Base-by-base conservation (phyloP, 2,888 invertebrate species). In the Philereme vetulata region DNA sequence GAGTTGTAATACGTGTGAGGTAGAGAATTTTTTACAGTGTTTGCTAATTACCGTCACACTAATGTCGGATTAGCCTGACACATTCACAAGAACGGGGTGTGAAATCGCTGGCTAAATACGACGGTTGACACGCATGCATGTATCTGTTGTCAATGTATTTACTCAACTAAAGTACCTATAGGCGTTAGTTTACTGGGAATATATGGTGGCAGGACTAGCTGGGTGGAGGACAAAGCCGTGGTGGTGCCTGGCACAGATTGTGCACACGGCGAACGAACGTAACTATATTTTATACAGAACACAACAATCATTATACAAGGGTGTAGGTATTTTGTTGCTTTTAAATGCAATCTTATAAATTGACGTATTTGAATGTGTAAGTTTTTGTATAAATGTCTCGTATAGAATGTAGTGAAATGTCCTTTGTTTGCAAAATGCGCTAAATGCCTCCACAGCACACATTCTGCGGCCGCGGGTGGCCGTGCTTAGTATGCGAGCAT, bases 401-500 rank as follows among this genome's bases (percentile, higher is more conserved):
- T 8, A 6, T 10, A 34, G 56, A 55, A 55, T 42, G 36, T 32
- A 40, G 38, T 32, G 0, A 51, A 56, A 56, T 56, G 36, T 11
- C 32, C 35, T 57, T 58, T 11, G 51, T 52, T 47, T 44, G 43
- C 35, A 56, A 51, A 34, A 10, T 38, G 8, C 38, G 6, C 46
- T 36, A 32, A 54, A 47, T 38, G 5, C 38, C 38, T 5, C 21
- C 10, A 44, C n/a, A 10, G 44, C 21, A 7, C 7, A 42, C 11
- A 44, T 21, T 11, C 21, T 44, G 44, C 21, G 6, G 21, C 21
- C 21, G 21, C 6, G 38, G 8, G 38, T 8, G 21, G 38, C 38
- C 3, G 8, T 32, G 42, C 11, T 43, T 36, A 50, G 38, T 50
- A 56, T 49, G 53, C 58, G 40, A 38, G 42, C 33, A 46, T 51